phyloP scores from a whole-genome alignment of 2,797 vertebrate species.

The Lerista edwardsae region DNA sequence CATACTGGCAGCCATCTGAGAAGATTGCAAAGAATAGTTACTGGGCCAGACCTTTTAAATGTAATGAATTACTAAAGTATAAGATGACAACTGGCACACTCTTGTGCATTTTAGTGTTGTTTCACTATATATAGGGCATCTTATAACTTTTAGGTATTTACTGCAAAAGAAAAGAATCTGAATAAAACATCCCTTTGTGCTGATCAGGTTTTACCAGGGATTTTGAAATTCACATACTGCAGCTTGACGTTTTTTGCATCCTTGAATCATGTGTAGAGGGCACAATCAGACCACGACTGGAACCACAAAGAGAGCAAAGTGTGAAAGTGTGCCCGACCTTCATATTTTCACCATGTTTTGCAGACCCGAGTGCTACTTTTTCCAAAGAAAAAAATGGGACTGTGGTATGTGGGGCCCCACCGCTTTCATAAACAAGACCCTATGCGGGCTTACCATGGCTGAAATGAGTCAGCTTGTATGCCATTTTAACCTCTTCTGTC shows the following conservation, averaged over 20 bases:
- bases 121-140: not conserved
- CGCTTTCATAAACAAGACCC: too few species aligned
- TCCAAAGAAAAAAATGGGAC: too few species aligned
- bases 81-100: not conserved
- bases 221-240: not conserved
- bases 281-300: too few species aligned
- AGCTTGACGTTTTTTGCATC: not conserved
- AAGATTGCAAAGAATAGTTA: slow-evolving; percentile 2
- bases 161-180: not conserved
- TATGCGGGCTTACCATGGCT: too few species aligned
- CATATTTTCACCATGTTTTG: too few species aligned
- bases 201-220: not conserved
- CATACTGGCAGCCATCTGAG: not conserved
- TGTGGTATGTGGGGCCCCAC: too few species aligned
- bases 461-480: too few species aligned
- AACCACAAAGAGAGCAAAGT: too few species aligned
- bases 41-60: not conserved
- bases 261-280: too few species aligned
- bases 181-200: not conserved
- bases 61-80: not conserved
- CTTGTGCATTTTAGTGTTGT: not conserved
- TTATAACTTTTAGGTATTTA: not conserved
- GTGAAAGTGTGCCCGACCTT: too few species aligned
- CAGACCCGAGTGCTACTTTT: too few species aligned
- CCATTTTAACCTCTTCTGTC: too few species aligned